Evolutionary conservation across 92 coral and sea anemone genomes (phyloP).

Genomic region (Siderastrea radians): DNA sequence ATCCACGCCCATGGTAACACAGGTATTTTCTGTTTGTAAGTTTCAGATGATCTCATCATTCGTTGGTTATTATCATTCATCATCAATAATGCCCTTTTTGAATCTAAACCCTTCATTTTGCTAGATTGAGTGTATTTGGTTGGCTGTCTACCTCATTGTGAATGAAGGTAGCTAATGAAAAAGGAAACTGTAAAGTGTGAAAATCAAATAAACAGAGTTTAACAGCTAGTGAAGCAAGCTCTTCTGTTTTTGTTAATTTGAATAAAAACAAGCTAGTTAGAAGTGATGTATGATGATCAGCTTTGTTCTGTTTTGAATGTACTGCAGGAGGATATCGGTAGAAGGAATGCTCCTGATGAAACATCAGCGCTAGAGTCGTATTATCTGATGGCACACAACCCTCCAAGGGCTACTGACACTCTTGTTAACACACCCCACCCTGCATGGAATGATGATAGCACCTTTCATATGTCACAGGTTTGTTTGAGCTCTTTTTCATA

Average conservation of each 20-base stretch:
- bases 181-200: no score
- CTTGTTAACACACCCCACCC: constrained; percentile 5
- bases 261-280: no score
- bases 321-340: constrained; percentile 10
- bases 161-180: no score
- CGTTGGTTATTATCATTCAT: background rate
- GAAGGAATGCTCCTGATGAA: constrained; percentile 36
- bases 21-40: constrained; percentile 6
- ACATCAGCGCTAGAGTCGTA: constrained; percentile 75
- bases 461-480: constrained; percentile 73
- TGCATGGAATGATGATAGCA: constrained; percentile 59
- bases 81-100: background rate
- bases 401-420: background rate
- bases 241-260: no score
- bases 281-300: no score
- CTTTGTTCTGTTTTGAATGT: background rate
- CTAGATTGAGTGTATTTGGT: no score
- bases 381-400: constrained; percentile 61
- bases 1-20: constrained; percentile 87
- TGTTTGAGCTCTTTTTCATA: background rate
- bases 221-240: no score
- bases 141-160: no score
- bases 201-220: no score
- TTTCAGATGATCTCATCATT: background rate
- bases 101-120: no score